Evolutionary conservation across 2,888 invertebrate genomes (phyloP).

Genomic region (Agrotis segetum): DNA sequence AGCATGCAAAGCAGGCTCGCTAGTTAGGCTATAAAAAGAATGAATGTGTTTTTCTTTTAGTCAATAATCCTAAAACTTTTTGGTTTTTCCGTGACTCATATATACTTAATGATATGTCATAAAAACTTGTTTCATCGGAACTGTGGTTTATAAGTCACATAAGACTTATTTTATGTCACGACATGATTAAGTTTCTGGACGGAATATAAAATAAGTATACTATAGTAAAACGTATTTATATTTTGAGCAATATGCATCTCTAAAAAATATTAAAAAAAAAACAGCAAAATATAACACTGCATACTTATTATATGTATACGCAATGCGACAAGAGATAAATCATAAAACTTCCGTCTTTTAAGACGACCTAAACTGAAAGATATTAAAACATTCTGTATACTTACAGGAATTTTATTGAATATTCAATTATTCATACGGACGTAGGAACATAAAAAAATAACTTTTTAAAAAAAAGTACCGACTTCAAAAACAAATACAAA

Average conservation of each 20-base stretch:
- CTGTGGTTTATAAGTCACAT: slow-evolving; percentile 23
- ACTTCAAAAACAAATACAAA: too few species aligned
- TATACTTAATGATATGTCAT: slow-evolving; percentile 21
- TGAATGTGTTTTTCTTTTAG: neutral
- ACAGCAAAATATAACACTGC: too few species aligned
- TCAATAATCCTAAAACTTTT: slow-evolving; percentile 5
- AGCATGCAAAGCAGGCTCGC: too few species aligned
- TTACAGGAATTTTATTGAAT: too few species aligned
- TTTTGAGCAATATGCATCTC: too few species aligned
- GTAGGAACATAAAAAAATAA: too few species aligned
- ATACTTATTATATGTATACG: slow-evolving; percentile 1
- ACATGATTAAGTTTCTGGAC: slow-evolving; percentile 39
- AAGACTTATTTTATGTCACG: slow-evolving; percentile 32
- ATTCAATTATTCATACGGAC: too few species aligned
- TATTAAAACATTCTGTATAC: neutral
- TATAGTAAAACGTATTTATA: too few species aligned
- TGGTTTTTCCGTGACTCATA: neutral
- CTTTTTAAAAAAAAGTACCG: too few species aligned
- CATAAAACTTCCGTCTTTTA: slow-evolving; percentile 14
- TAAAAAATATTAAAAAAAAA: too few species aligned
- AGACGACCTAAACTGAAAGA: neutral
- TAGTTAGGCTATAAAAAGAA: neutral
- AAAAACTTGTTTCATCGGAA: slow-evolving; percentile 22
- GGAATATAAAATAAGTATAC: slow-evolving; percentile 13
- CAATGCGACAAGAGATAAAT: slow-evolving; percentile 39